Percentiles rank a stretch among this genome's conserved stretches.
phyloP scores from a whole-genome alignment of 2,113 vertebrate species.

The Psophia crepitans region DNA sequence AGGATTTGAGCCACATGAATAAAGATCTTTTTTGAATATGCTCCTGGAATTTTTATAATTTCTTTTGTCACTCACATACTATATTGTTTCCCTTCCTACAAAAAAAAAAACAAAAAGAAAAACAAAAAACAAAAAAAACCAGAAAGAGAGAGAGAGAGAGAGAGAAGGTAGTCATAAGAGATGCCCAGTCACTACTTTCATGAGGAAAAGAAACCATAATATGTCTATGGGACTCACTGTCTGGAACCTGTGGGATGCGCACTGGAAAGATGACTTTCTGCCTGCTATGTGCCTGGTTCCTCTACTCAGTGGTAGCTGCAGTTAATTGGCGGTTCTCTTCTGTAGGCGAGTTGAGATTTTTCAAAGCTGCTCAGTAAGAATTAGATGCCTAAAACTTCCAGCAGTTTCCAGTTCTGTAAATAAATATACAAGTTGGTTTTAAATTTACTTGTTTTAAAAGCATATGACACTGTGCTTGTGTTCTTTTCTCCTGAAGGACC shows the following conservation, averaged over 20 bases:
- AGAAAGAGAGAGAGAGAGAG: no score
- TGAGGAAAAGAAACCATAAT: not conserved
- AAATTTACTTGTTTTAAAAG: not conserved
- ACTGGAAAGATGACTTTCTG: not conserved
- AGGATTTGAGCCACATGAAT: not conserved
- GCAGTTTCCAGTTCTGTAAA: not conserved
- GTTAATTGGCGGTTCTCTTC: not conserved
- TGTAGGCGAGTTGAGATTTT: not conserved
- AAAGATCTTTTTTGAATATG: not conserved
- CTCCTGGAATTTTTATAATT: not conserved
- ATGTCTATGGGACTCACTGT: not conserved
- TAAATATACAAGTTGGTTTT: not conserved
- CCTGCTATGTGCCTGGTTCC: not conserved
- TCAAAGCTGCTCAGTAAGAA: not conserved
- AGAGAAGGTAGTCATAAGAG: not conserved
- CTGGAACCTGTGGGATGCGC: not conserved
- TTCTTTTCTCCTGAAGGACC: not conserved
- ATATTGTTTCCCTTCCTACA: not conserved
- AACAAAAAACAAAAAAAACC: no score
- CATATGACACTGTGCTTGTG: not conserved
- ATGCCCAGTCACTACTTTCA: not conserved
- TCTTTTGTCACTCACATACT: not conserved
- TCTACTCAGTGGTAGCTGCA: not conserved
- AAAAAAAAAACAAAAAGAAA: no score
- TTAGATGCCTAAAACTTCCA: not conserved